Evolutionary conservation across 2,113 vertebrate species (phyloP), one percentile per base, ranked within the genome.

Genomic region (Trichechus manatus): DNA sequence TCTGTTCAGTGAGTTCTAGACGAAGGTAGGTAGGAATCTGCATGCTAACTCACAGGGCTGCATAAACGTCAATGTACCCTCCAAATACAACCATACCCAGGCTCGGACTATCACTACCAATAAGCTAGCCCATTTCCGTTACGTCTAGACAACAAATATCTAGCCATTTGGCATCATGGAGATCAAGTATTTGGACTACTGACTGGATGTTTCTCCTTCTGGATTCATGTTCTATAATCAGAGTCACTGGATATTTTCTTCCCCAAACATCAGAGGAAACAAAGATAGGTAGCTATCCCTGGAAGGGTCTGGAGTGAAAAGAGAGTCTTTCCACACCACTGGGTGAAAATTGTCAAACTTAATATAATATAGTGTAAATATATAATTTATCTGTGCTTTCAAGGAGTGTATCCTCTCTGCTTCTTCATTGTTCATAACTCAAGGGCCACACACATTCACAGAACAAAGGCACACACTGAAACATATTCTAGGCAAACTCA

Each of bases 201-300:
- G 5, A 64, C 10, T 44, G 5, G 8, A 13, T 56, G 89, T 47
- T 64, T 87, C 29, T 87, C 20, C 36, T n/a, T 31, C 64, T 78
- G 42, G 42, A 78, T 31, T 77, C 13, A 42, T 53, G 1, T 22
- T 22, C 77, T 59, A 44, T 1, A 56, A n/a, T 42, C 72, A 92
- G 31, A 23, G 4, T 81, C 66, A 39, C 39, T 23, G 3, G 0
- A 3, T 53, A 61, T 50, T 93, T 72, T 87, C n/a, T 90, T 13
- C 89, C 53, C 82, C 64, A 27, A 93, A 78, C 89, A n/a, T 80
- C 81, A 84, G 27, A 78, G 61, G 75, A 68, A 70, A 79, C 27
- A 36, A 84, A n/a, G 31, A 25, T 22, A 80, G 66, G 47, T 56
- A 10, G 47, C 23, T 83, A 13, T 0, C 33, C 39, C 63, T 53